Percentiles rank a stretch among this genome's conserved stretches.
These are phyloP conservation scores for Sphecodes monilicornis DNA, from an alignment of 2,888 invertebrate genomes.

Conservation along the genomic window DNA sequence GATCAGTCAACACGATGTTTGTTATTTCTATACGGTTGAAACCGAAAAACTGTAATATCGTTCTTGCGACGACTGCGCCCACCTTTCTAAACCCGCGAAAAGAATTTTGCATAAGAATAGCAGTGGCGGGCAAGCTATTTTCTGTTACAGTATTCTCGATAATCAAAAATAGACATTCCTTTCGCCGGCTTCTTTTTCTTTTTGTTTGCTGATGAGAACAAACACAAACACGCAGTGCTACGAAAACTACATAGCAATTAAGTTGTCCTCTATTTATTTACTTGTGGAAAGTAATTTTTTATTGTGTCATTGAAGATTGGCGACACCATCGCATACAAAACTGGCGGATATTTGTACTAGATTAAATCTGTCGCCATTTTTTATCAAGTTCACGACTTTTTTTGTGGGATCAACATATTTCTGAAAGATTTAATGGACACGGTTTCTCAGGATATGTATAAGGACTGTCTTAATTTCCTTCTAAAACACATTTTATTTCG, in stretches of 20 bases:
- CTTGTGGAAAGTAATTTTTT: slow-evolving; percentile 29
- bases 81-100: slow-evolving; percentile 3
- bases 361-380: not conserved
- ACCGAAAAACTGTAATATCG: slow-evolving; percentile 8
- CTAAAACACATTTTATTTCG: slow-evolving; percentile 14
- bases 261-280: slow-evolving; percentile 35
- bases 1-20: slow-evolving; percentile 16
- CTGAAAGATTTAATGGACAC: not conserved
- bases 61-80: slow-evolving; percentile 1
- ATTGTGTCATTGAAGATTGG: not conserved
- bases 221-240: not conserved
- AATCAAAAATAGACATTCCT: slow-evolving; percentile 52
- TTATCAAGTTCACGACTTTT: not conserved
- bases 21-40: slow-evolving; percentile 28
- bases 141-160: slow-evolving; percentile 18
- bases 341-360: not conserved
- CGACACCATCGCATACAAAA: not conserved
- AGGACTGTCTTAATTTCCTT: slow-evolving; percentile 18
- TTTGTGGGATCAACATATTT: not conserved
- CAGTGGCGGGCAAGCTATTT: slow-evolving; percentile 3
- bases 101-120: not conserved
- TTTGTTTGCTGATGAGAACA: not conserved
- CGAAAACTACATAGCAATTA: slow-evolving; percentile 38
- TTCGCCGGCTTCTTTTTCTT: not conserved
- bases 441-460: not conserved